Base-by-base conservation (phyloP, 2,888 invertebrate genomes). In the Tuberolachnus salignus region DNA sequence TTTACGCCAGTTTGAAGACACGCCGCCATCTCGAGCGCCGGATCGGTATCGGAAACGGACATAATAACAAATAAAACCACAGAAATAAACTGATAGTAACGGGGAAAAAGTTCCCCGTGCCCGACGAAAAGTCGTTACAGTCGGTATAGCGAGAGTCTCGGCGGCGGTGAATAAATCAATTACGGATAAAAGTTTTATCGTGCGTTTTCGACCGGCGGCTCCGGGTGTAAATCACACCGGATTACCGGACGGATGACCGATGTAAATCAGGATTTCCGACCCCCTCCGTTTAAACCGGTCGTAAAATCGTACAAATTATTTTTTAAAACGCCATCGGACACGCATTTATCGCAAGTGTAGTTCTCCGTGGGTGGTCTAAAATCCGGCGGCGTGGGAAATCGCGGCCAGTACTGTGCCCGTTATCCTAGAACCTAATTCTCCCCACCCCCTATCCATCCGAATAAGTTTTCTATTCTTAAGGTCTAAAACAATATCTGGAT, bases 211-310 rank as follows among this genome's bases (percentile, higher is more conserved):
- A 64, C 64, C 64, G 23, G 49, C 51, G 16, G 44, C 14, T 34
- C 34, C 6, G 44, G 51, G 55, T 67, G 66, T 75, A 75, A 75
- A 75, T 75, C 75, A 75, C 66, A 14, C 4, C 10, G 75, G 75
- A 75, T 75, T 66, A 75, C 66, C 44, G 46, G 26, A 49, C 26
- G 67, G 64, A 75, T 75, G 75, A 66, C 66, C 75, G 66, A 75
- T 75, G 75, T 75, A 75, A 75, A 75, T 75, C 75, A 75, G 75
- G 75, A 75, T 75, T 75, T 75, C 44, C 57, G 46, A 42, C 66
- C 23, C 34, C 34, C n/a, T n/a, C 34, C 75, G 75, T 67, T 78
- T 67, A 57, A 78, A 53, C 34, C 21, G 67, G 66, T 67, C 67
- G 34, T 78, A 78, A 67, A 78, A 78, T 67, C 8, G 57, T 55